Base-by-base conservation (phyloP, 2,888 invertebrate species). In the Eupithecia insigniata region DNA sequence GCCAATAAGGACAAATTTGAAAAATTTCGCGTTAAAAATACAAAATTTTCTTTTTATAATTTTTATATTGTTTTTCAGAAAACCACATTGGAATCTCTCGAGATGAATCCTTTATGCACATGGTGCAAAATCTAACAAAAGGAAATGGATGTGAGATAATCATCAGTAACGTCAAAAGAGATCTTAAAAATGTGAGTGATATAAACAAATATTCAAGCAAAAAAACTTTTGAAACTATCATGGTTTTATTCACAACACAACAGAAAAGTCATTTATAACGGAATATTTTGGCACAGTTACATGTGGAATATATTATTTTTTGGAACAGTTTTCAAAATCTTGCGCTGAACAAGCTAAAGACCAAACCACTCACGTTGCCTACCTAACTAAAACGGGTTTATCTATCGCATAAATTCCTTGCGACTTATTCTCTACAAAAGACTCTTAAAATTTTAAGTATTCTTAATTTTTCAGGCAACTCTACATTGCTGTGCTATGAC, bases 1-100 rank as follows among this genome's bases (percentile, higher is more conserved):
- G 51, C n/a, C 18, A 18, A 51, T 39, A 39, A 14, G 39, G 12
- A 16, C 16, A 39, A 39, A 39, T 8, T 32, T 58, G 10, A 12
- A 58, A 28, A 3, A 8, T 46, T 39, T 43, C 16, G 43, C 18
- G 18, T 6, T 4, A 39, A 39, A 39, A 39, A 39, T 16, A 16
- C 30, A 30, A 30, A 66, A 30, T 6, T n/a, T n/a, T n/a, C n/a
- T n/a, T n/a, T n/a, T n/a, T n/a, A n/a, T n/a, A n/a, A n/a, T n/a
- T n/a, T n/a, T n/a, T n/a, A n/a, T n/a, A n/a, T n/a, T n/a, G 43
- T 3, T 66, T 87, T 86, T 58, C 78, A 91, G 91, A 83, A 65
- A 83, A 87, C n/a, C 78, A 88, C 32, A 87, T 92, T 28, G 90
- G 88, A 0, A 86, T 84, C 76, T 91, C 91, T 2, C 84, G 89